Evolutionary conservation across 2,797 vertebrate genomes (phyloP), one percentile per base, ranked within the genome.

Genomic region (Mormyrops boulengeri): DNA sequence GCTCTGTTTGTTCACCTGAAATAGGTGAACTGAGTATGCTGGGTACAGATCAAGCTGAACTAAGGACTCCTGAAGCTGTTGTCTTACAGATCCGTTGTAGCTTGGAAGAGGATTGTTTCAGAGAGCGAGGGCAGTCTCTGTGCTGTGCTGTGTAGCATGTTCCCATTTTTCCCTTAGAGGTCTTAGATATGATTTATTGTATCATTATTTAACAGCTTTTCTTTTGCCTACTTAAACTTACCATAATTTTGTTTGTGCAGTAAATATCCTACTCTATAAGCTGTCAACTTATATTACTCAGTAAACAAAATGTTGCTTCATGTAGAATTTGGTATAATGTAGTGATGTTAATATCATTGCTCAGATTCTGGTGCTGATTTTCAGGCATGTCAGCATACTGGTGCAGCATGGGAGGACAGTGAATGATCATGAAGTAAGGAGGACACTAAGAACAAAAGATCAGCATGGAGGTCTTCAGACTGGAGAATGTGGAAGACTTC

Each of bases 401-500:
- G 19, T 52, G 26, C 30, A 34, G 50, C 49, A 34, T 9, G 60
- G 11, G 5, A 26, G 9, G 11, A 84, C 88, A 41, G 69, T 34
- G 86, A 12, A 30, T 14, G 30, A 14, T 87, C 34, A 52, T 57
- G 30, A 38, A 55, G 52, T 55, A 60, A 60, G 85, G 30, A 60
- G 30, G 17, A 87, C 14, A 57, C 52, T 7, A 41, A 19, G 53
- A 41, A 38, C 34, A 91, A 47, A 9, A 60, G 89, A 55, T 49
- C 49, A 91, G 6, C 49, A 93, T 96, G 95, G 94, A 95, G 0
- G 88, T 92, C 5, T 94, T 95, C 89, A 96, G 93, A 80, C 93
- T 93, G 0, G 94, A 96, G 50, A 97, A 93, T 0, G 96, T 97
- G 91, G 97, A 97, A 88, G 97, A 98, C 44, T 92, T 96, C 49